Conservation (phyloP, 1,140 invertebrate species). For the Drosophila kikkawai region DNA sequence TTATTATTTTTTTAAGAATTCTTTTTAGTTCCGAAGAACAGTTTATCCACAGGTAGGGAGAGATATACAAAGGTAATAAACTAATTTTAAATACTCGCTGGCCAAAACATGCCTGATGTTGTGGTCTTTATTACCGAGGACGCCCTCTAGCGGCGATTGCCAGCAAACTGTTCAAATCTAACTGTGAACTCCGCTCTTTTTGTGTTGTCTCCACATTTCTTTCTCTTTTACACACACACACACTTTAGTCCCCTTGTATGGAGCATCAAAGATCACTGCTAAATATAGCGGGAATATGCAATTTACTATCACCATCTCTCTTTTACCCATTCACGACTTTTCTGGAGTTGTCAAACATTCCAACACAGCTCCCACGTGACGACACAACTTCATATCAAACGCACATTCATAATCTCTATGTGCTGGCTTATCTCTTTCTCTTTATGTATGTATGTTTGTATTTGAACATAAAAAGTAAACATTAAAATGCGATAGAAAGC, state of each 20-base stretch:
- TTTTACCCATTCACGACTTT: slow-evolving; percentile 11
- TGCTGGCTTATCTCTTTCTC: slow-evolving; percentile 46
- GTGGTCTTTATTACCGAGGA: background rate
- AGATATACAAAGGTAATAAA: background rate
- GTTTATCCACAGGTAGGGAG: background rate
- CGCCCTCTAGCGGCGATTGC: slow-evolving; percentile 10
- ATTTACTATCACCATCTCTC: slow-evolving; percentile 9
- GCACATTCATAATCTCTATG: slow-evolving; percentile 5
- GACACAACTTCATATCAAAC: slow-evolving; percentile 59
- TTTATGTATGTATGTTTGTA: slow-evolving; percentile 11
- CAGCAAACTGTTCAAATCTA: slow-evolving; percentile 1
- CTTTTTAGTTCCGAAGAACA: background rate
- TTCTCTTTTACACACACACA: background rate
- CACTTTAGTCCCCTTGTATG: background rate
- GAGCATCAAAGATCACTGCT: slow-evolving; percentile 36
- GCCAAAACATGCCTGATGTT: background rate
- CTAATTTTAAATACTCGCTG: background rate
- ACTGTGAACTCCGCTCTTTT: slow-evolving; percentile 23
- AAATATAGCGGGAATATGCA: slow-evolving; percentile 47
- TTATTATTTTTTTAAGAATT: background rate
- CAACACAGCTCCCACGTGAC: slow-evolving; percentile 61
- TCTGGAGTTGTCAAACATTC: slow-evolving; percentile 22
- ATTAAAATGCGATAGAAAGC: slow-evolving; percentile 44
- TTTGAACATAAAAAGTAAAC: slow-evolving; percentile 44
- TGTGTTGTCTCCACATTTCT: slow-evolving; percentile 12